A percentile compares a stretch with the other conserved stretches of the same genome.
phyloP scores from a whole-genome alignment of 2,888 invertebrate species.

The Neuroscelio doddi region DNA sequence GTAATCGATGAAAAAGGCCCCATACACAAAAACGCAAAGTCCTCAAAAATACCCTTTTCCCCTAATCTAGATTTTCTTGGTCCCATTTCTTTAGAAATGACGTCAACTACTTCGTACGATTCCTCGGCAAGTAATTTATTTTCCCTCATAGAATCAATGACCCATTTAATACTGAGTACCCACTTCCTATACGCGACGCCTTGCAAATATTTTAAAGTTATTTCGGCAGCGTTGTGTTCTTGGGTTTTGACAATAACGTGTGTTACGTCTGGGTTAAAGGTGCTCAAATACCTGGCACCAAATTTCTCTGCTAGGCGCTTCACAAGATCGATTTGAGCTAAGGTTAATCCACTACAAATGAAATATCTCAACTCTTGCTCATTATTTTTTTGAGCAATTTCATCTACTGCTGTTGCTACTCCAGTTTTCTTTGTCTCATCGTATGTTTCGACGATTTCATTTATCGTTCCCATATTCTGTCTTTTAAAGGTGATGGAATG shows the following conservation, averaged over 20 bases:
- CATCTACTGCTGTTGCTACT: neutral
- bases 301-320: slow-evolving; percentile 47
- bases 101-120: slow-evolving; percentile 60
- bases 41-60: slow-evolving; percentile 50
- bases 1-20: slow-evolving; percentile 55
- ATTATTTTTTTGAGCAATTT: neutral
- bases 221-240: slow-evolving; percentile 48
- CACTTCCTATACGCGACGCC: slow-evolving; percentile 61
- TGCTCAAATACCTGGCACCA: slow-evolving; percentile 45
- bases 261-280: slow-evolving; percentile 53
- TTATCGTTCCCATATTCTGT: slow-evolving; percentile 4
- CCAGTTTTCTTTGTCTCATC: neutral
- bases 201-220: slow-evolving; percentile 62
- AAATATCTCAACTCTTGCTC: slow-evolving; percentile 27
- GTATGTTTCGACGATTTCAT: slow-evolving; percentile 1
- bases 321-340: slow-evolving; percentile 46
- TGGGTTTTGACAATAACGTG: slow-evolving; percentile 58
- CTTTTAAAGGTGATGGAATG: neutral
- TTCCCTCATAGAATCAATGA: slow-evolving; percentile 50
- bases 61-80: slow-evolving; percentile 56
- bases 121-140: slow-evolving; percentile 52
- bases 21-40: slow-evolving; percentile 55
- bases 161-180: slow-evolving; percentile 59
- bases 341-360: slow-evolving; percentile 54
- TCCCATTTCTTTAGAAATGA: slow-evolving; percentile 48